Percentiles rank a stretch among this genome's conserved stretches.
These are phyloP conservation scores for Sinhomidia bicolor DNA, from an alignment of 2,888 invertebrate genomes.

Conservation along the genomic window DNA sequence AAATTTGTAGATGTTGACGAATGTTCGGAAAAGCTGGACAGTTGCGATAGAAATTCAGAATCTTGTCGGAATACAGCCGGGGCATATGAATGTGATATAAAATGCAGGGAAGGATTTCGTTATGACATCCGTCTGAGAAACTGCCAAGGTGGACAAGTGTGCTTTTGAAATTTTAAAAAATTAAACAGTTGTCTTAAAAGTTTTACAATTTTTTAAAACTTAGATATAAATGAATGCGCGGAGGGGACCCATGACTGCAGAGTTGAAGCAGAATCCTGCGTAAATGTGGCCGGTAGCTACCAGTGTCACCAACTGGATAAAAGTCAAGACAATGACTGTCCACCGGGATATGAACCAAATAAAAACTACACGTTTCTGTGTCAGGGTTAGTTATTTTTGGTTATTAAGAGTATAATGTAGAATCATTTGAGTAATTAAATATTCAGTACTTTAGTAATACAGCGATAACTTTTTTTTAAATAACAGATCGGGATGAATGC, in stretches of 20 bases:
- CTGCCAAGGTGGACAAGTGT: slow-evolving; percentile 75
- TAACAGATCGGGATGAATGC: slow-evolving; percentile 86
- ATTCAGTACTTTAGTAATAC: no score
- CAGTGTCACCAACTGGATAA: slow-evolving; percentile 79
- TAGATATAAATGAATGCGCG: slow-evolving; percentile 82
- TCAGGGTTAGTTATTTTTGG: slow-evolving; percentile 72
- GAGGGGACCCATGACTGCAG: slow-evolving; percentile 80
- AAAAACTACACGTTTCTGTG: slow-evolving; percentile 80
- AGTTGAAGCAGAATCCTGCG: slow-evolving; percentile 78
- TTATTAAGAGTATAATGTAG: no score
- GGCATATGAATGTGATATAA: slow-evolving; percentile 82
- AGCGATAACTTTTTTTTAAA: no score
- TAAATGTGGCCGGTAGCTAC: slow-evolving; percentile 79
- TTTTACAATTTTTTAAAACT: slow-evolving; percentile 23
- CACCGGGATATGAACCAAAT: slow-evolving; percentile 81
- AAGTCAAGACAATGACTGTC: slow-evolving; percentile 79
- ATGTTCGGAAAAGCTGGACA: slow-evolving; percentile 85
- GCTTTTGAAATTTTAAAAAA: background rate
- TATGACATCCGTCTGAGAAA: slow-evolving; percentile 76
- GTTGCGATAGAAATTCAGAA: slow-evolving; percentile 80
- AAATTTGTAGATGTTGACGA: slow-evolving; percentile 86
- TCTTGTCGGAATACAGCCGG: slow-evolving; percentile 83
- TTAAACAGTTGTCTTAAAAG: background rate
- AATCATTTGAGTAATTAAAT: no score
- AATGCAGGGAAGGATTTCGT: slow-evolving; percentile 76